phyloP scores from a whole-genome alignment of 1,140 invertebrate genomes.

The Meloidogyne exigua region DNA sequence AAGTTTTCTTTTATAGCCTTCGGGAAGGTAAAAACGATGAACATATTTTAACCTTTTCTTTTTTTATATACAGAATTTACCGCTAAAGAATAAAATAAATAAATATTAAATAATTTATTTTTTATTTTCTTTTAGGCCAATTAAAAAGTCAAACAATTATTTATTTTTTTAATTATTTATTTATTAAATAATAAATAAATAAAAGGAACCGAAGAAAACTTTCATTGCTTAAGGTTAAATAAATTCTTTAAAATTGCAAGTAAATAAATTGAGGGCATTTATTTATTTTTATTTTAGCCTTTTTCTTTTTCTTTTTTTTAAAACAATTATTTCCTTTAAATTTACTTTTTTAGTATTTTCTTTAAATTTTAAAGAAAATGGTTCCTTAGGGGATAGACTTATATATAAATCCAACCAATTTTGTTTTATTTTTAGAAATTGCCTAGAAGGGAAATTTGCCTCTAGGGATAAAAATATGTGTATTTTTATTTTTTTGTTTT shows the following conservation, averaged over 20 bases:
- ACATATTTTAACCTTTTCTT: neutral
- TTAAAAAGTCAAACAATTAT: neutral
- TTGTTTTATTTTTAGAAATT: neutral
- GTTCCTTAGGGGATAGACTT: neutral
- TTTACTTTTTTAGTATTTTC: neutral
- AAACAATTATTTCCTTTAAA: neutral
- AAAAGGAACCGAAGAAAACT: too few species aligned
- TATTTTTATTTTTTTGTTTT: neutral
- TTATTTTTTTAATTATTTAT: neutral
- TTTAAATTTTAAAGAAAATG: neutral
- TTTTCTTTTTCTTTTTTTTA: neutral
- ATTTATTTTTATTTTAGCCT: too few species aligned
- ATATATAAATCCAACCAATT: neutral
- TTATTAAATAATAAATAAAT: too few species aligned
- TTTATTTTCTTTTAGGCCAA: neutral
- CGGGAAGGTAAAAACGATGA: neutral
- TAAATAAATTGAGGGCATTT: constrained; percentile 1
- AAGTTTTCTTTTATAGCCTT: neutral
- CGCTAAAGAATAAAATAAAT: neutral
- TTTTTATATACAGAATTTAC: neutral
- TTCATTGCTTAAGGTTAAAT: neutral
- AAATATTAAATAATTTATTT: neutral
- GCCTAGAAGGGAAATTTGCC: neutral
- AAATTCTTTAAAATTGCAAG: neutral
- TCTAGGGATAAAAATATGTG: neutral